These are phyloP conservation scores for Pycnonotus jocosus DNA, from an alignment of 2,113 vertebrate species.

Conservation along the genomic window DNA sequence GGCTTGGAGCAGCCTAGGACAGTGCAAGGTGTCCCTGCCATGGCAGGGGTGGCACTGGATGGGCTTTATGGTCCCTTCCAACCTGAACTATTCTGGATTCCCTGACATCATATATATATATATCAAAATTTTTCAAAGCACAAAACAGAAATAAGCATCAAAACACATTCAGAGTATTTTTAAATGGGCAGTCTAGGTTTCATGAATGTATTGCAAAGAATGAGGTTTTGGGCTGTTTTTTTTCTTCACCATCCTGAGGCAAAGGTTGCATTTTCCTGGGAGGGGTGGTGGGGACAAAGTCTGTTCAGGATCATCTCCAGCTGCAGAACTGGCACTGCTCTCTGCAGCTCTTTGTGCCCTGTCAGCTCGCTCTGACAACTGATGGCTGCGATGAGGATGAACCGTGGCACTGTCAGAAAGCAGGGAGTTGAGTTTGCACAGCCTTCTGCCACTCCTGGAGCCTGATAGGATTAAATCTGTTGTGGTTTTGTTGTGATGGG, in stretches of 20 bases:
- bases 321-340: neutral
- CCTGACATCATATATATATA: accelerated
- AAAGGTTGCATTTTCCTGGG: neutral
- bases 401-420: conserved; percentile 24
- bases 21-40: neutral
- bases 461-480: neutral
- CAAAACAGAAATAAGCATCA: neutral
- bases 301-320: neutral
- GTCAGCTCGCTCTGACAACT: neutral
- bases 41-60: accelerated
- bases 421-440: neutral
- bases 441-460: neutral
- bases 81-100: neutral
- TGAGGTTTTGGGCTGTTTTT: neutral
- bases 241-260: neutral
- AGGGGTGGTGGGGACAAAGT: neutral
- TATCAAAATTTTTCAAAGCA: neutral
- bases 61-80: accelerated
- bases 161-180: neutral
- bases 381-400: neutral
- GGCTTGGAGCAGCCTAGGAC: neutral
- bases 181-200: neutral
- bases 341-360: neutral
- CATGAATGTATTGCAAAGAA: neutral
- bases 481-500: neutral